Percentiles rank a stretch among this genome's conserved stretches.
Evolutionary conservation across 92 coral and sea anemone genomes (phyloP).

Genomic region (Zoanthus solanderi): DNA sequence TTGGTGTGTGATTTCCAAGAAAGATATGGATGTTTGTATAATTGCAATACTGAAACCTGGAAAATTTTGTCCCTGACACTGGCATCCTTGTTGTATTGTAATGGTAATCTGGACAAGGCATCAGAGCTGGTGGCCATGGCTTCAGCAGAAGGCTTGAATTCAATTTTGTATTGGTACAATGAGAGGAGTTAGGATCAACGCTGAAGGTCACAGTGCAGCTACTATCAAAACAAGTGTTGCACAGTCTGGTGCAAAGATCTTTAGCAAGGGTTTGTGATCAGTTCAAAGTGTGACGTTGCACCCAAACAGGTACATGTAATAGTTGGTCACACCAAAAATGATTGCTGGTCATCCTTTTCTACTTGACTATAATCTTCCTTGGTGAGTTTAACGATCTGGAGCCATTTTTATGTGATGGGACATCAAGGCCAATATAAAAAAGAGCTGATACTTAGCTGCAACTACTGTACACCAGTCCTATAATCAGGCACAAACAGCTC

Average conservation of each 20-base stretch:
- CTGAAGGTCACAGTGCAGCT: conserved; percentile 41
- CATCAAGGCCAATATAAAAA: too few relatives aligned
- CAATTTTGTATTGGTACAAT: conserved; percentile 56
- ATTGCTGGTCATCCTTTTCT: background rate
- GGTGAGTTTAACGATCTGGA: background rate
- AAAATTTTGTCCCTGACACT: background rate
- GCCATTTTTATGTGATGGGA: background rate
- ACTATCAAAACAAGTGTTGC: conserved; percentile 28
- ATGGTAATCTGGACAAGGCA: conserved; percentile 27
- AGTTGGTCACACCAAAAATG: background rate
- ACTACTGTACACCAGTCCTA: too few relatives aligned
- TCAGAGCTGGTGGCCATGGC: conserved; percentile 22
- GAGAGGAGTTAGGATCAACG: conserved; percentile 65
- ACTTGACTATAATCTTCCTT: background rate
- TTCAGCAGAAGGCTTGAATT: conserved; percentile 18
- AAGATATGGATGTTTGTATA: conserved; percentile 24
- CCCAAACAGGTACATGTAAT: background rate
- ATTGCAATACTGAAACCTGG: background rate
- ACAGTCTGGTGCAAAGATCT: background rate
- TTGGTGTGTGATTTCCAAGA: background rate
- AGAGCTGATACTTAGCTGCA: too few relatives aligned
- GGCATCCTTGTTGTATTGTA: conserved; percentile 8
- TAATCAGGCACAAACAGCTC: too few relatives aligned
- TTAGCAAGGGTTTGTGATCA: background rate
- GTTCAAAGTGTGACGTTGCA: background rate